Evolutionary conservation across 2,797 vertebrate genomes (phyloP).

Genomic region (Clarias fuscus): DNA sequence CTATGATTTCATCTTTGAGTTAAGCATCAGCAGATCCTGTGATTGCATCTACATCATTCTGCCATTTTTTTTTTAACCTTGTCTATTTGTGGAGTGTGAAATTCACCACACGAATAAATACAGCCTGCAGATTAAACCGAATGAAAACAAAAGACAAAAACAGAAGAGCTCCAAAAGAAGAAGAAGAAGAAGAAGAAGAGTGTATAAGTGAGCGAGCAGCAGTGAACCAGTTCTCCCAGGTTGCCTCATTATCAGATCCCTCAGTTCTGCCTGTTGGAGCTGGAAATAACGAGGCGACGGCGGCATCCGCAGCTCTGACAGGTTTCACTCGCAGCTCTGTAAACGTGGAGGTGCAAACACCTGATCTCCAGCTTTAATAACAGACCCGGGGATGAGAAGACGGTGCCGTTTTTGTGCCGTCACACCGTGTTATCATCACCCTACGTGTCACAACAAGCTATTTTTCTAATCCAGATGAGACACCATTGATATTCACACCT

Average conservation of each 20-base stretch:
- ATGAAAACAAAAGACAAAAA: neutral
- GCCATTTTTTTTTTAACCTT: neutral
- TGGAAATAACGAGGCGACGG: constrained; percentile 39
- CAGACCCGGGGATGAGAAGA: neutral
- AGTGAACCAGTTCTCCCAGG: neutral
- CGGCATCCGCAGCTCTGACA: constrained; percentile 38
- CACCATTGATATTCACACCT: neutral
- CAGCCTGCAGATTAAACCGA: neutral
- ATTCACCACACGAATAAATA: constrained; percentile 12
- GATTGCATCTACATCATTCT: constrained; percentile 1
- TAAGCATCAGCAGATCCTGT: neutral
- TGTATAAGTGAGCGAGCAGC: neutral
- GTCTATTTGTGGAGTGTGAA: constrained; percentile 21
- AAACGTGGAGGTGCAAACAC: constrained; percentile 51
- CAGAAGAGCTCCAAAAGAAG: neutral
- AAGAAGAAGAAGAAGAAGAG: neutral
- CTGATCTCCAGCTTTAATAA: constrained; percentile 51
- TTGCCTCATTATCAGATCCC: constrained; percentile 59
- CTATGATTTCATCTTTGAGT: neutral
- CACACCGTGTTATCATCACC: constrained; percentile 24
- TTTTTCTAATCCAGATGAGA: constrained; percentile 17
- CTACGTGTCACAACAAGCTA: neutral
- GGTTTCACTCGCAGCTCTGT: constrained; percentile 45
- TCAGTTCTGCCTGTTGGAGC: constrained; percentile 16
- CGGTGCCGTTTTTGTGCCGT: neutral